Percentiles rank a stretch among this genome's conserved stretches.
Conservation (phyloP, 92 coral and sea anemone genomes). For the Bergia sp. region DNA sequence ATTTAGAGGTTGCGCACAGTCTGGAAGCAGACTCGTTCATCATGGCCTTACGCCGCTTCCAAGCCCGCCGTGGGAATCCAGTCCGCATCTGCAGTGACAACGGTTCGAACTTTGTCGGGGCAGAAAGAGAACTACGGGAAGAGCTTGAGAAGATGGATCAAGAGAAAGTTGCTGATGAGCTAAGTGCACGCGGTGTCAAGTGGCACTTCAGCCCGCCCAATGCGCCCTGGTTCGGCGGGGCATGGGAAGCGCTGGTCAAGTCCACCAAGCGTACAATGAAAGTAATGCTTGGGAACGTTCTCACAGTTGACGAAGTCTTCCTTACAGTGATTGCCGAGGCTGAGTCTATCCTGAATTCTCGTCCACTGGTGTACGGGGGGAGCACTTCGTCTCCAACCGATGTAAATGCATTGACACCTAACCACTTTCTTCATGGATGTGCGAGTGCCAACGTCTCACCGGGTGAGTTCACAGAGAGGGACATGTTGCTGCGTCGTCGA, state of each 20-base stretch:
- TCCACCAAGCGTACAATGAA: constrained; percentile 50
- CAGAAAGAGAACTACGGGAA: constrained; percentile 50
- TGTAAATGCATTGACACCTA: constrained; percentile 39
- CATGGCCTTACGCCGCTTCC: constrained; percentile 50
- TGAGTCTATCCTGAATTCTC: constrained; percentile 49
- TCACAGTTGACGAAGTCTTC: constrained; percentile 56
- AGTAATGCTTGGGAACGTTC: constrained; percentile 51
- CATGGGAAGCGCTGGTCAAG: constrained; percentile 57
- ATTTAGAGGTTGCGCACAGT: constrained; percentile 51
- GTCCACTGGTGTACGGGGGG: constrained; percentile 58
- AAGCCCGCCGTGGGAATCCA: no score
- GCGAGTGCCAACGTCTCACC: constrained; percentile 48
- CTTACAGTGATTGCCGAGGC: constrained; percentile 52
- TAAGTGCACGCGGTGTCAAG: constrained; percentile 42
- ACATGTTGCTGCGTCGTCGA: constrained; percentile 41
- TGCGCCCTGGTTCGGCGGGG: constrained; percentile 63
- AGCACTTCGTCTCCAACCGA: constrained; percentile 51
- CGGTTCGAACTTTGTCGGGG: no score
- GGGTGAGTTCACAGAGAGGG: constrained; percentile 45
- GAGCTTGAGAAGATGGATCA: constrained; percentile 37
- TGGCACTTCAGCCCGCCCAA: constrained; percentile 55
- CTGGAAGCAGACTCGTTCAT: constrained; percentile 60
- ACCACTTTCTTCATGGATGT: constrained; percentile 50
- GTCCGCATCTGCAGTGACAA: no score
- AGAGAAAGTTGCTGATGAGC: constrained; percentile 38